A percentile compares a stretch with the other conserved stretches of the same genome.
phyloP scores from a whole-genome alignment of 2,113 vertebrate genomes.

The Tychaedon coryphoeus region DNA sequence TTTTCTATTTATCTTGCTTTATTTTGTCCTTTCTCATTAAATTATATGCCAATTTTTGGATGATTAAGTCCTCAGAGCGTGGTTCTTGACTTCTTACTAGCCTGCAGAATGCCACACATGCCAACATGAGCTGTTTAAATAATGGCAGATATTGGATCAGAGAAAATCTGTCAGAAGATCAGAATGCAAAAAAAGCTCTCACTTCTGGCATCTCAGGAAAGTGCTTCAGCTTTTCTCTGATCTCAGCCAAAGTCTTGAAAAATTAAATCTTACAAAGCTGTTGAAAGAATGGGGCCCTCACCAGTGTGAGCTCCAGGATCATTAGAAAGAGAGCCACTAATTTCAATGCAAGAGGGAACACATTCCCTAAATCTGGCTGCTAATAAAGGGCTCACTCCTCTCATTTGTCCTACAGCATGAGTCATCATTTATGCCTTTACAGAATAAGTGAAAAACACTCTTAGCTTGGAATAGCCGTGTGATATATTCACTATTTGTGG shows the following conservation, averaged over 20 bases:
- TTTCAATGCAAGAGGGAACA: neutral
- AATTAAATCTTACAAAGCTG: neutral
- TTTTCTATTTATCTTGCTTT: slow-evolving; percentile 40
- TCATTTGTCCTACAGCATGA: neutral
- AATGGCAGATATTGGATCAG: neutral
- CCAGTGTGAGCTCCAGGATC: neutral
- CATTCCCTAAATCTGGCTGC: neutral
- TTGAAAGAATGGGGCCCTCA: neutral
- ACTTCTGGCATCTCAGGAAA: neutral
- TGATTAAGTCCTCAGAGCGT: neutral
- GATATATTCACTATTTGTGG: neutral
- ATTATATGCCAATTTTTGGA: slow-evolving; percentile 7
- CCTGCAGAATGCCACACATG: neutral
- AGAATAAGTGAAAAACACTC: neutral
- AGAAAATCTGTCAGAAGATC: neutral
- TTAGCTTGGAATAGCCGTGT: neutral
- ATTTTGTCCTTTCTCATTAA: slow-evolving; percentile 35
- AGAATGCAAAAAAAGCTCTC: neutral
- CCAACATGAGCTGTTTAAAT: neutral
- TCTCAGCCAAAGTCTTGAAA: neutral
- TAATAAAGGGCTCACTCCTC: neutral
- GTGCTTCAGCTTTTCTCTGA: neutral
- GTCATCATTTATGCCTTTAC: neutral
- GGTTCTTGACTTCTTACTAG: neutral
- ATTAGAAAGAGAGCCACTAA: neutral